These are phyloP conservation scores for Nyctalus aviator DNA, from an alignment of 2,797 vertebrate species.

Conservation along the genomic window DNA sequence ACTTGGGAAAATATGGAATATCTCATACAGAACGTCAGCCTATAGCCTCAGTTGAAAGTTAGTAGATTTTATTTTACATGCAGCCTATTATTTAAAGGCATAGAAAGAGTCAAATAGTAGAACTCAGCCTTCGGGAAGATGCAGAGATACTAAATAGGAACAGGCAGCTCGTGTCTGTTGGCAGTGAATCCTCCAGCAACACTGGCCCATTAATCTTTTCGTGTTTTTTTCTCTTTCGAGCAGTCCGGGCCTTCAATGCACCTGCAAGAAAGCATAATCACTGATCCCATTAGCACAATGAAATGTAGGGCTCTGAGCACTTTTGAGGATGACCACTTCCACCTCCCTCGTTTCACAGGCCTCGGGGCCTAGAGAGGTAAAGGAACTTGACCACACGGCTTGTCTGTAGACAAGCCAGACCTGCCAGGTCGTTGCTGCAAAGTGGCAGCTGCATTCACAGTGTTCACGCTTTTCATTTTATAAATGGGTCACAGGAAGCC, in stretches of 20 bases:
- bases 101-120: constrained; percentile 60
- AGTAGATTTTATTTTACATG: constrained; percentile 61
- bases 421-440: not conserved
- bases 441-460: not conserved
- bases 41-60: constrained; percentile 39
- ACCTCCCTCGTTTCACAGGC: not conserved
- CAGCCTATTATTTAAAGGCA: constrained; percentile 38
- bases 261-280: constrained; percentile 10
- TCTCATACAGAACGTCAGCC: constrained; percentile 47
- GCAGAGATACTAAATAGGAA: constrained; percentile 46
- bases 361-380: not conserved
- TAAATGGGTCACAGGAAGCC: not conserved
- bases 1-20: constrained; percentile 64
- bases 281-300: not conserved
- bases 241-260: not conserved
- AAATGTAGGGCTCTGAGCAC: not conserved
- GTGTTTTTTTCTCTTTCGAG: not conserved
- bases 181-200: constrained; percentile 26
- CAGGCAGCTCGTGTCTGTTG: not conserved
- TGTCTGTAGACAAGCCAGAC: not conserved
- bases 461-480: constrained; percentile 10
- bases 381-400: not conserved
- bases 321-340: not conserved
- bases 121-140: constrained; percentile 58
- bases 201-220: constrained; percentile 38